Evolutionary conservation across 53 echinoderm and acorn worm species (phyloP).

Genomic region (Henricia sp.): DNA sequence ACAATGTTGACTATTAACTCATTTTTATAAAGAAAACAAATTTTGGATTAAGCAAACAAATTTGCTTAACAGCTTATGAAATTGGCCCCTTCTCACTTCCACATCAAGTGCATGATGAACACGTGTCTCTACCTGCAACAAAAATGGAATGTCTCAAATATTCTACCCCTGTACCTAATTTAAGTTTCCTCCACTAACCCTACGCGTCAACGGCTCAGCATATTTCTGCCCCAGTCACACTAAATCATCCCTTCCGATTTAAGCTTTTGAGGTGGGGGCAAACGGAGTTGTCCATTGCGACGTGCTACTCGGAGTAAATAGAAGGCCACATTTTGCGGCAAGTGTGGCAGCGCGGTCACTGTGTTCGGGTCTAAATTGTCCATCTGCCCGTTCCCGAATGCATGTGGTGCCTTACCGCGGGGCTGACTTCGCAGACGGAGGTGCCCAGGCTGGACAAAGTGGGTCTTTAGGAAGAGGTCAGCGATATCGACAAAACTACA

Average conservation of each 20-base stretch:
- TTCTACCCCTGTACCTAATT: too few relatives aligned
- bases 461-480: constrained; percentile 52
- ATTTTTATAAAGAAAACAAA: too few relatives aligned
- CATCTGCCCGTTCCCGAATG: constrained; percentile 47
- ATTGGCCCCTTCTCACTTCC: too few relatives aligned
- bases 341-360: background rate
- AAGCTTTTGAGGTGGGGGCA: background rate
- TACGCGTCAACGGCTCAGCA: background rate
- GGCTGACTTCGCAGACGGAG: constrained; percentile 45
- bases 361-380: background rate
- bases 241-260: background rate
- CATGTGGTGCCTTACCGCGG: constrained; percentile 49
- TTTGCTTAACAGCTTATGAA: too few relatives aligned
- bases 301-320: too few relatives aligned
- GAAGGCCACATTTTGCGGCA: too few relatives aligned
- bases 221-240: background rate
- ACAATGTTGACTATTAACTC: too few relatives aligned
- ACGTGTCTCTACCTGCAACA: too few relatives aligned
- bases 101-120: too few relatives aligned
- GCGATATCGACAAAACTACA: constrained; percentile 54
- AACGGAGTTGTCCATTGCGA: background rate
- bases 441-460: constrained; percentile 5
- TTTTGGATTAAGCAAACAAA: too few relatives aligned
- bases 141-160: too few relatives aligned
- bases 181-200: too few relatives aligned